phyloP scores from a whole-genome alignment of 2,797 vertebrate genomes.

The Eulemur rubriventer region DNA sequence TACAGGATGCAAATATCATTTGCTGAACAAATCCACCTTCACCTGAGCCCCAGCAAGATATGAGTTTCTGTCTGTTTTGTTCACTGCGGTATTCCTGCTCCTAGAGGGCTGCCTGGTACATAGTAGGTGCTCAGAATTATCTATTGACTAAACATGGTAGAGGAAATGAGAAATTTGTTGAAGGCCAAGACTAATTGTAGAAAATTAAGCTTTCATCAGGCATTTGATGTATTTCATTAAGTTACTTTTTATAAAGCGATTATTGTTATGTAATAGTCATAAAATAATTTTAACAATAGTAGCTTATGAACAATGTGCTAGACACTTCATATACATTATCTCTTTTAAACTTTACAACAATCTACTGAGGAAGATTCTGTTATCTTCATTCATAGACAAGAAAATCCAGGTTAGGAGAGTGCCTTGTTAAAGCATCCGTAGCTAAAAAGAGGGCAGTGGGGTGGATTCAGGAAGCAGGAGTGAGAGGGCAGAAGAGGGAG shows the following conservation, averaged over 20 bases:
- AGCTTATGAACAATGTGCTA: neutral
- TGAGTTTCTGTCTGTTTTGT: neutral
- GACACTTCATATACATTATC: neutral
- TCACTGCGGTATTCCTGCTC: neutral
- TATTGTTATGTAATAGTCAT: neutral
- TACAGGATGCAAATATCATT: neutral
- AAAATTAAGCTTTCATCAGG: neutral
- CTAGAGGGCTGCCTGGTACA: neutral
- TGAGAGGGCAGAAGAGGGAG: neutral
- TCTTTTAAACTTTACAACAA: neutral
- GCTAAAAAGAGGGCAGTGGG: neutral
- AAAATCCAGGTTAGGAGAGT: neutral
- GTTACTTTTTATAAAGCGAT: constrained; percentile 5
- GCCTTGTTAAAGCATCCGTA: too few species aligned
- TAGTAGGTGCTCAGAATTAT: neutral
- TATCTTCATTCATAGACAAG: neutral
- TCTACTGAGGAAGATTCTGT: neutral
- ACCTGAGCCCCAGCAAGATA: neutral
- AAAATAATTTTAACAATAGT: neutral
- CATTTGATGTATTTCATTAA: neutral
- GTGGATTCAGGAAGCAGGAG: neutral
- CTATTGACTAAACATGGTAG: neutral
- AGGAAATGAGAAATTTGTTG: neutral
- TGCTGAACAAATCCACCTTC: neutral
- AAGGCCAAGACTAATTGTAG: neutral